A percentile compares a stretch with the other conserved stretches of the same genome.
These are phyloP conservation scores for Yponomeuta plumbellus DNA, from an alignment of 2,888 invertebrate species.

Conservation along the genomic window DNA sequence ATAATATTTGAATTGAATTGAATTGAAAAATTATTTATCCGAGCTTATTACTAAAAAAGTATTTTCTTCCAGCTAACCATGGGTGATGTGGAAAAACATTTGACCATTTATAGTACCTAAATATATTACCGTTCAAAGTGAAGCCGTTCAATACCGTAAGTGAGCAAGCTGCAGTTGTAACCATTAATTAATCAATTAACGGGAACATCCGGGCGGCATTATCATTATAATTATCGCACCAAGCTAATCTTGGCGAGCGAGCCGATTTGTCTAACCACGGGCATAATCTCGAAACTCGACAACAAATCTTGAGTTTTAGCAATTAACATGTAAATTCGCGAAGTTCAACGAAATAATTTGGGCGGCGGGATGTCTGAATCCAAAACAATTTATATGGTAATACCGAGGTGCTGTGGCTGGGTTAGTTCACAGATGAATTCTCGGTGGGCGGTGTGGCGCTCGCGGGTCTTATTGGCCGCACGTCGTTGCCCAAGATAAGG, in stretches of 20 bases:
- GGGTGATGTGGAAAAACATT: too few species aligned
- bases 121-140: too few species aligned
- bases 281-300: constrained; percentile 65
- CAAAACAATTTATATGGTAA: constrained; percentile 76
- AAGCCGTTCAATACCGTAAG: too few species aligned
- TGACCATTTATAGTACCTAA: too few species aligned
- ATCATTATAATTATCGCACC: neutral
- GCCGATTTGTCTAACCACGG: constrained; percentile 45
- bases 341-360: constrained; percentile 74
- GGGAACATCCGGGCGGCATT: neutral
- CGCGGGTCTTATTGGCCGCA: neutral
- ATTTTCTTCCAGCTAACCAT: too few species aligned
- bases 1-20: too few species aligned
- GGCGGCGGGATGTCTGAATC: constrained; percentile 68
- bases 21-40: too few species aligned
- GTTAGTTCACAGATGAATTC: neutral
- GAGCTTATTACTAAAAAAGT: too few species aligned
- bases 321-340: constrained; percentile 75
- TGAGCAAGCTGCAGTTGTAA: too few species aligned
- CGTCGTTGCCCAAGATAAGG: neutral
- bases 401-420: constrained; percentile 52
- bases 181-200: neutral
- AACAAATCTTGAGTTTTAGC: constrained; percentile 75
- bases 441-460: neutral
- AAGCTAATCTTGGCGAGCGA: neutral